Conservation (phyloP, 2,113 vertebrate genomes). For the Triplophysa dalaica region DNA sequence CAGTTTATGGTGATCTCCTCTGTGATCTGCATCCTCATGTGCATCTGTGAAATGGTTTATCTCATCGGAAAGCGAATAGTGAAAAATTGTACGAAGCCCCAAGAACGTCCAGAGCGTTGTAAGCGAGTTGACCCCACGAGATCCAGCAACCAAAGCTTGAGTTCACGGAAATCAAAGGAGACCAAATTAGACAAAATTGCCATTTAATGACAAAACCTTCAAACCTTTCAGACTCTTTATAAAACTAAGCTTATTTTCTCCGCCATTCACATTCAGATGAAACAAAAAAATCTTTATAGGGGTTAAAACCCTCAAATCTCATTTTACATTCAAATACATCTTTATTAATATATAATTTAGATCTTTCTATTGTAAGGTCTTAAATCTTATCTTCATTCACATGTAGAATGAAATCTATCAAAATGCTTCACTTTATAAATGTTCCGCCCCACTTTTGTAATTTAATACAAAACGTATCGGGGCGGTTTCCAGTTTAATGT, state of each 20-base stretch:
- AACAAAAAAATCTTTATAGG: too few relatives aligned
- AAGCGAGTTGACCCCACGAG: conserved; percentile 56
- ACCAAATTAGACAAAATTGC: neutral
- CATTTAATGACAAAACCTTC: neutral
- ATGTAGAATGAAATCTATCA: neutral
- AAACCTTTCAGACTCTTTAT: neutral
- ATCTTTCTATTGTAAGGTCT: neutral
- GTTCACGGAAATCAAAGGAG: conserved; percentile 45
- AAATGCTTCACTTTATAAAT: neutral
- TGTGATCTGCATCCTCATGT: conserved; percentile 82
- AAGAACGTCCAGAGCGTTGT: neutral
- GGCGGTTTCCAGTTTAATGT: neutral
- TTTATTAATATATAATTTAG: neutral
- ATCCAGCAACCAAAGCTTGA: conserved; percentile 55
- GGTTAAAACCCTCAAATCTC: neutral
- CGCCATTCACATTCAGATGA: neutral
- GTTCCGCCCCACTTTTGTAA: too few relatives aligned
- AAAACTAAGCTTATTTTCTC: neutral
- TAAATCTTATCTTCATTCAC: too few relatives aligned
- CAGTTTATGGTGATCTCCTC: conserved; percentile 88
- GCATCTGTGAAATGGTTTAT: conserved; percentile 82
- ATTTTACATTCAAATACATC: neutral
- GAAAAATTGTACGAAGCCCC: conserved; percentile 47
- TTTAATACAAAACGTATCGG: too few relatives aligned
- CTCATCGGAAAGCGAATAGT: conserved; percentile 79